Percentiles rank a stretch among this genome's conserved stretches.
These are phyloP conservation scores for Plotosus lineatus DNA, from an alignment of 2,113 vertebrate species.

Conservation along the genomic window DNA sequence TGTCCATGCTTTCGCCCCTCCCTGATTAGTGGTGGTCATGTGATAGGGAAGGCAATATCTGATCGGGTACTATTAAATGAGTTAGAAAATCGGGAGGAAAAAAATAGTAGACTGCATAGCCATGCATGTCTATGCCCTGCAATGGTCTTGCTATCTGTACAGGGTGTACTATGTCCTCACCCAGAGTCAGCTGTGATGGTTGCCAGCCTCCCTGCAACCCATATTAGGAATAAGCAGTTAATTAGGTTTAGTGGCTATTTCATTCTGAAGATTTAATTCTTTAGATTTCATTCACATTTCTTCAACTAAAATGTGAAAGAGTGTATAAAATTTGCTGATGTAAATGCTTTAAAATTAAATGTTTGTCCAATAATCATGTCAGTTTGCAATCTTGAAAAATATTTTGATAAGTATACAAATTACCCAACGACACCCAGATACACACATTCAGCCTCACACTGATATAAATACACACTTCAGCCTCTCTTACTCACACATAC, in stretches of 20 bases:
- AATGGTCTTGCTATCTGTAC: too few relatives aligned
- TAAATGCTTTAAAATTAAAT: conserved; percentile 35
- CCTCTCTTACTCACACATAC: conserved; percentile 55
- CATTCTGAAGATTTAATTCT: neutral
- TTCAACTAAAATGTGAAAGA: conserved; percentile 11
- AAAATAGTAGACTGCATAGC: too few relatives aligned
- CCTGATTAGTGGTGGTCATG: too few relatives aligned
- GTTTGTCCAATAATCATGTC: conserved; percentile 37
- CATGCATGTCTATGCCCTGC: too few relatives aligned
- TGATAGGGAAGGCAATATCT: too few relatives aligned
- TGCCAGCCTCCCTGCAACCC: too few relatives aligned
- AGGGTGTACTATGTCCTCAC: too few relatives aligned
- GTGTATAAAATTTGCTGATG: neutral
- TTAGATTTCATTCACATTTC: neutral
- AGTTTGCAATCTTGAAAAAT: conserved; percentile 54
- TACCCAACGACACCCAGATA: conserved; percentile 26
- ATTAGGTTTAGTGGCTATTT: neutral
- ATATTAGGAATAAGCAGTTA: too few relatives aligned
- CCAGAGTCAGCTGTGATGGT: too few relatives aligned
- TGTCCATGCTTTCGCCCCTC: too few relatives aligned
- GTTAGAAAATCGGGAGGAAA: too few relatives aligned
- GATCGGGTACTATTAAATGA: too few relatives aligned
- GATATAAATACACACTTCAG: conserved; percentile 43
- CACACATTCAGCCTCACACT: conserved; percentile 27
- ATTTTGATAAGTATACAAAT: conserved; percentile 46